Evolutionary conservation across 1,140 invertebrate genomes (phyloP).

Genomic region (Pachypsylla venusta): DNA sequence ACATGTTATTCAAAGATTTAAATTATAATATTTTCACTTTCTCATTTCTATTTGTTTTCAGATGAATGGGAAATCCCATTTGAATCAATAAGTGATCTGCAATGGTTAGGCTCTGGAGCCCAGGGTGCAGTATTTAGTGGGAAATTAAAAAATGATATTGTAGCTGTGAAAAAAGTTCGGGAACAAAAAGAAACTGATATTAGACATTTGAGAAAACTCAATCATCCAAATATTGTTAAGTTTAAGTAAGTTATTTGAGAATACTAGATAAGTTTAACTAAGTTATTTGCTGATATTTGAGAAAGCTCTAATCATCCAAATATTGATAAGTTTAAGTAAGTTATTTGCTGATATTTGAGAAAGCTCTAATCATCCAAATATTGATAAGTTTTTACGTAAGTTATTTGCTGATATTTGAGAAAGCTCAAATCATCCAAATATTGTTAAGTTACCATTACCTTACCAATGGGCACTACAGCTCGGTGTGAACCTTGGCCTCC

Average conservation of each 20-base stretch:
- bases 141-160: conserved; percentile 60
- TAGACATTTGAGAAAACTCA: conserved; percentile 79
- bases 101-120: conserved; percentile 88
- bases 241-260: conserved; percentile 80
- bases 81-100: conserved; percentile 75
- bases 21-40: too few species aligned
- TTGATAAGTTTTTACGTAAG: too few species aligned
- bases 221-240: conserved; percentile 92
- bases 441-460: conserved; percentile 96
- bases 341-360: too few species aligned
- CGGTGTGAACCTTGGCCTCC: too few species aligned
- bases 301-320: too few species aligned
- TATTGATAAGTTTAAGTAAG: too few species aligned
- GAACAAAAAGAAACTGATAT: conserved; percentile 92
- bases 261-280: neutral
- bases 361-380: too few species aligned
- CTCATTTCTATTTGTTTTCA: too few species aligned
- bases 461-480: too few species aligned
- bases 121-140: conserved; percentile 94
- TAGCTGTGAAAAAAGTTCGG: conserved; percentile 92
- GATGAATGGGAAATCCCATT: conserved; percentile 93
- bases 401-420: conserved; percentile 73
- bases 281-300: too few species aligned
- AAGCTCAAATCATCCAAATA: conserved; percentile 94
- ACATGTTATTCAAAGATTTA: too few species aligned